Percentiles rank a stretch among this genome's conserved stretches.
Conservation (phyloP, 2,888 invertebrate species). For the Pharmacophagus antenor region DNA sequence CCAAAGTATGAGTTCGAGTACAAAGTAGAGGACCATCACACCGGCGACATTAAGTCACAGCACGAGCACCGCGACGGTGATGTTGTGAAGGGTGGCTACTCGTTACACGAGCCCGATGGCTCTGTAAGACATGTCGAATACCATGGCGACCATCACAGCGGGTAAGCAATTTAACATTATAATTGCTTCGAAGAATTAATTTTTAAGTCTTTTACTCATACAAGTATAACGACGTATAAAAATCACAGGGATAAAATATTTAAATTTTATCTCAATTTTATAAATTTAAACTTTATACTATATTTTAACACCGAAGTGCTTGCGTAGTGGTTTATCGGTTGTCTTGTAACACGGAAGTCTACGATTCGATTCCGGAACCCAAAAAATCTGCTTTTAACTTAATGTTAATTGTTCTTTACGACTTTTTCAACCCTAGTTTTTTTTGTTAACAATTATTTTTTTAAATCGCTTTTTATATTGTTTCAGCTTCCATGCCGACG, state of each 20-base stretch:
- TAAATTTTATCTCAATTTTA: too few species aligned
- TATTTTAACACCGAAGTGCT: too few species aligned
- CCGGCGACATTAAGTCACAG: constrained; percentile 25
- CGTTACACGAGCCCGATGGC: constrained; percentile 72
- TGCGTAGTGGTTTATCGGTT: too few species aligned
- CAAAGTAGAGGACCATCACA: constrained; percentile 45
- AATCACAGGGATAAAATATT: too few species aligned
- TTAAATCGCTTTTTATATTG: background rate
- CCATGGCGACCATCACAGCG: constrained; percentile 66
- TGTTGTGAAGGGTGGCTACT: constrained; percentile 33
- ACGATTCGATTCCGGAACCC: too few species aligned
- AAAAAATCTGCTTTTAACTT: too few species aligned
- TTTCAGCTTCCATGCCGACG: constrained; percentile 68
- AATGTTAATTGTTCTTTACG: background rate
- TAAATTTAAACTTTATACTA: too few species aligned
- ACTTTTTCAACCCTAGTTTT: background rate
- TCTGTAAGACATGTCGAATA: constrained; percentile 73
- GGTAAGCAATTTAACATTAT: constrained; percentile 44
- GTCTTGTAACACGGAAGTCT: too few species aligned
- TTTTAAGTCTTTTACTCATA: too few species aligned
- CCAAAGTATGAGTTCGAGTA: constrained; percentile 46
- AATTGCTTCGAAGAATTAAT: background rate
- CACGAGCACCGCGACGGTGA: constrained; percentile 28
- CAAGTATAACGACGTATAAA: too few species aligned
- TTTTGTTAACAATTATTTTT: background rate